These are phyloP conservation scores for Microdon myrmicae DNA, from an alignment of 2,888 invertebrate genomes.

Conservation along the genomic window DNA sequence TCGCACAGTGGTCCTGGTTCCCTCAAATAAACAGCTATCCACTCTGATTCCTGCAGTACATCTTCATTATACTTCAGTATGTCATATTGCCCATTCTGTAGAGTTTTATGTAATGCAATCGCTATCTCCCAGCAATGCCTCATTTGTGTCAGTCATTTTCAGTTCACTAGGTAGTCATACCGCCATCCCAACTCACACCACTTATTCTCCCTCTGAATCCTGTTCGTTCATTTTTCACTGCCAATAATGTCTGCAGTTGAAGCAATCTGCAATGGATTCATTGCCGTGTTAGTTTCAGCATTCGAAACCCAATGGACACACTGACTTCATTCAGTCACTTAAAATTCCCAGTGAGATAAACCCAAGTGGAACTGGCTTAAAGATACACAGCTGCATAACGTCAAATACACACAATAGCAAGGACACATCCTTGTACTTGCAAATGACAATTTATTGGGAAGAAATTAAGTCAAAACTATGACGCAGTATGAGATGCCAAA, in stretches of 20 bases:
- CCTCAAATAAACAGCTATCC: constrained; percentile 10
- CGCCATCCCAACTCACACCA: constrained; percentile 3
- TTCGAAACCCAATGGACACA: constrained; percentile 26
- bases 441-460: constrained; percentile 48
- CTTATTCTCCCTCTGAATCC: background rate
- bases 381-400: background rate
- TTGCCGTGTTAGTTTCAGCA: constrained; percentile 19
- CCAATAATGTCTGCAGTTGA: constrained; percentile 24
- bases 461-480: constrained; percentile 42
- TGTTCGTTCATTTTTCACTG: background rate
- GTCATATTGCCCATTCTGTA: constrained; percentile 23
- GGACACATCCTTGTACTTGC: constrained; percentile 35
- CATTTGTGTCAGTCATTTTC: constrained; percentile 34
- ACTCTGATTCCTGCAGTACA: no score
- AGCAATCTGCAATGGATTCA: constrained; percentile 25
- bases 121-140: no score
- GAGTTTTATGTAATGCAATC: constrained; percentile 28
- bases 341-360: constrained; percentile 30
- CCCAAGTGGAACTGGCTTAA: background rate
- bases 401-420: background rate
- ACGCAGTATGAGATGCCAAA: background rate
- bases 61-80: constrained; percentile 21
- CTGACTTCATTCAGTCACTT: constrained; percentile 45
- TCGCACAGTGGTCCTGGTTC: background rate
- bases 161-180: constrained; percentile 8